Percentiles rank a stretch among this genome's conserved stretches.
phyloP scores from a whole-genome alignment of 2,888 invertebrate species.

The Mesochorus sp. region DNA sequence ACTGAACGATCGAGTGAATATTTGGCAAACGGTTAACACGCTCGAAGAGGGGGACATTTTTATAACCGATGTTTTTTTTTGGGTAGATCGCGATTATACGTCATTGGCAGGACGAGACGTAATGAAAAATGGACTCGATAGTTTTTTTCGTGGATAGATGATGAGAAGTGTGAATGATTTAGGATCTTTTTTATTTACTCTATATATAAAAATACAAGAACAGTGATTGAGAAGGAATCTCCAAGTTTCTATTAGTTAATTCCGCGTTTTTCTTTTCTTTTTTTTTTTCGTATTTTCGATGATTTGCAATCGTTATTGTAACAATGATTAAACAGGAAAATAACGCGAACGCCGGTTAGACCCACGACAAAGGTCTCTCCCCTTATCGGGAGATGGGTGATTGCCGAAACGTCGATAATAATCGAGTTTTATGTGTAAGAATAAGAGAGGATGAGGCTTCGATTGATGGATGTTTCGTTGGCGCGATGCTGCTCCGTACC shows the following conservation, averaged over 20 bases:
- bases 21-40: conserved; percentile 69
- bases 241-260: too few species aligned
- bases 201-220: too few species aligned
- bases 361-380: conserved; percentile 1
- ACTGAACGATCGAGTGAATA: conserved; percentile 60
- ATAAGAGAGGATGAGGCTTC: conserved; percentile 63
- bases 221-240: too few species aligned
- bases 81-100: neutral
- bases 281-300: too few species aligned
- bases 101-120: too few species aligned
- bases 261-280: too few species aligned
- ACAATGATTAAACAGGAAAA: neutral
- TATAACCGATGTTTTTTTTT: neutral
- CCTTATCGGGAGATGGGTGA: conserved; percentile 63
- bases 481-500: conserved; percentile 55
- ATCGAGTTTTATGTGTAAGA: conserved; percentile 73
- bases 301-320: too few species aligned
- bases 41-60: neutral
- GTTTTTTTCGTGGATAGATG: too few species aligned
- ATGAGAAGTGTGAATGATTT: too few species aligned
- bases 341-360: neutral
- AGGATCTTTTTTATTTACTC: too few species aligned
- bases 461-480: conserved; percentile 67
- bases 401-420: conserved; percentile 57
- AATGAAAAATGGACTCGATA: too few species aligned